Base-by-base conservation (phyloP, 2,888 invertebrate species). In the Ecliptopera silaceata region DNA sequence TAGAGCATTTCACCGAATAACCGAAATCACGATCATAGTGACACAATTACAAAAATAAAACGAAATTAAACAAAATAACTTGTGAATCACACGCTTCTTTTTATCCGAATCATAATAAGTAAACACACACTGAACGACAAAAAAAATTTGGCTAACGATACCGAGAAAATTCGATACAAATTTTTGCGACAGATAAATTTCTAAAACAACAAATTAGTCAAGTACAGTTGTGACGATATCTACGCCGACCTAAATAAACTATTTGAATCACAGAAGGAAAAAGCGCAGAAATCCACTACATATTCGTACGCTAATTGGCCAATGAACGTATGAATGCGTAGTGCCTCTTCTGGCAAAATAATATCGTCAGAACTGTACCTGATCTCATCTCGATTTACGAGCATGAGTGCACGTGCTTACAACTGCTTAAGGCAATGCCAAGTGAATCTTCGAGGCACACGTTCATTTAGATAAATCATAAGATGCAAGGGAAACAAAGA, bases 401-500 rank as follows among this genome's bases (percentile, higher is more conserved):
- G 18, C 50, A 51, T 46, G 17, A 26, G 32, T 39, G 31, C 50
- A 50, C 59, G 59, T 50, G 59, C 46, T 50, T 41, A n/a, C n/a
- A 53, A 43, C 61, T 49, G 58, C 54, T 38, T 63, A 54, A 48
- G 56, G 56, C 49, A 56, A 65, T 67, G 70, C 67, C 67, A 71
- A 69, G 63, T 61, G 58, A 65, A 63, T 60, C 47, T 54, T 56
- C 56, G 61, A 58, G 56, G 18, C 44, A 20, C 49, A 51, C 29
- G 55, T 53, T 48, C 54, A 65, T 42, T 42, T 12, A 13, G 50
- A 65, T 63, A 79, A 82, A 80, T 84, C 84, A 82, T 79, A 81
- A 70, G 65, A 79, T 68, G 66, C 65, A 64, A 69, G 51, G 73
- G 75, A 73, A 84, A 87, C 86, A 88, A 88, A 88, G 86, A 82